Conservation (phyloP, 2,888 invertebrate species). For the Cheilosia scutellata region DNA sequence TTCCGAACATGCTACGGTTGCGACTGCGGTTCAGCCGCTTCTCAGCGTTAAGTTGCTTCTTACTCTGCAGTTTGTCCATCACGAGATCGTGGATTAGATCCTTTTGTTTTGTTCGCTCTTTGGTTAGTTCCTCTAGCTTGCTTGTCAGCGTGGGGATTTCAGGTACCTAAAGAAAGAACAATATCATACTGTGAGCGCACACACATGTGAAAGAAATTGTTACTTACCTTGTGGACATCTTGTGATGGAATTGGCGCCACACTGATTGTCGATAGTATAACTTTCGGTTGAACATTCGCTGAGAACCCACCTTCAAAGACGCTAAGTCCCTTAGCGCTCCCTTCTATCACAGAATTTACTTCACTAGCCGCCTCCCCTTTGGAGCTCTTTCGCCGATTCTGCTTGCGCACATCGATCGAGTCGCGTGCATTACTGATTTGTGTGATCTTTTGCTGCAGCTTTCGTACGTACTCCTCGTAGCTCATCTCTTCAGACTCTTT, state of each 20-base stretch:
- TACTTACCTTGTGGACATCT: slow-evolving; percentile 63
- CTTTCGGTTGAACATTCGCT: slow-evolving; percentile 53
- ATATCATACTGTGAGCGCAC: slow-evolving; percentile 72
- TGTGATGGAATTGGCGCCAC: slow-evolving; percentile 52
- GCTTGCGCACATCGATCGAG: slow-evolving; percentile 88
- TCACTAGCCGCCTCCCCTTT: slow-evolving; percentile 82
- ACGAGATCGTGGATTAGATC: slow-evolving; percentile 93
- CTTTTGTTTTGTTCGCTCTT: slow-evolving; percentile 92
- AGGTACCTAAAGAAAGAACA: slow-evolving; percentile 79
- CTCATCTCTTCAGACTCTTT: slow-evolving; percentile 83
- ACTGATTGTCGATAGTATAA: slow-evolving; percentile 47
- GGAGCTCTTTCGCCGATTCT: slow-evolving; percentile 85
- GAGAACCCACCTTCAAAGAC: slow-evolving; percentile 62
- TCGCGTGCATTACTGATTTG: slow-evolving; percentile 89
- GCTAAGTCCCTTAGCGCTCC: slow-evolving; percentile 52
- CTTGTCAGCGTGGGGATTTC: slow-evolving; percentile 86
- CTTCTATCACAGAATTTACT: slow-evolving; percentile 81
- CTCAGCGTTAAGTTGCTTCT: slow-evolving; percentile 87
- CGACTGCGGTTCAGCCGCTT: slow-evolving; percentile 87
- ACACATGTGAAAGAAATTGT: not conserved
- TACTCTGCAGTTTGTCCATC: slow-evolving; percentile 90
- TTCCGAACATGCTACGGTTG: slow-evolving; percentile 83
- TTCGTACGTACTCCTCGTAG: slow-evolving; percentile 87
- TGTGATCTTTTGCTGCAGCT: slow-evolving; percentile 88
- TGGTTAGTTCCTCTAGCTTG: slow-evolving; percentile 90